phyloP scores from a whole-genome alignment of 2,888 invertebrate species.

The Leptinotarsa rubiginosa region DNA sequence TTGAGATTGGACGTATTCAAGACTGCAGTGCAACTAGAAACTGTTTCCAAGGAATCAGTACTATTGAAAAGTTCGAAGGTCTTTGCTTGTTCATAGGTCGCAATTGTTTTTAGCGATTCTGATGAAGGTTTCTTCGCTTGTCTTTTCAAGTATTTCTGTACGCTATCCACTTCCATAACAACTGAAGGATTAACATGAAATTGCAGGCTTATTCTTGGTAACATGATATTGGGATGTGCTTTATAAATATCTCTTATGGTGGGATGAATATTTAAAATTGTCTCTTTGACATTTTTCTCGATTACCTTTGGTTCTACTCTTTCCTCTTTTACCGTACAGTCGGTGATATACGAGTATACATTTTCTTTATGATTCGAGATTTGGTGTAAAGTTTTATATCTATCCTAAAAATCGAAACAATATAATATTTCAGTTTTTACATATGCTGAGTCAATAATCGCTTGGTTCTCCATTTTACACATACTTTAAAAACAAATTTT shows the following conservation, averaged over 20 bases:
- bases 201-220: conserved; percentile 44
- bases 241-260: conserved; percentile 43
- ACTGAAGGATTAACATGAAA: conserved; percentile 46
- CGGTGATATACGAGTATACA: not conserved
- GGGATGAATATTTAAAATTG: conserved; percentile 42
- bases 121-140: conserved; percentile 21
- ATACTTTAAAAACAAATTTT: too few relatives aligned
- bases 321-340: not conserved
- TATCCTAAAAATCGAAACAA: too few relatives aligned
- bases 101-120: conserved; percentile 17
- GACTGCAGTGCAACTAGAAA: too few relatives aligned
- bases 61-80: too few relatives aligned
- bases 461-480: too few relatives aligned
- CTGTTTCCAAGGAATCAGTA: too few relatives aligned
- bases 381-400: too few relatives aligned
- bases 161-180: conserved; percentile 46
- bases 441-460: too few relatives aligned
- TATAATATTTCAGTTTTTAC: too few relatives aligned
- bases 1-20: too few relatives aligned
- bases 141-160: conserved; percentile 47
- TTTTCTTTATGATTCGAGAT: too few relatives aligned
- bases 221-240: conserved; percentile 42
- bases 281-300: not conserved
- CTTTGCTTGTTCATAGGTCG: conserved; percentile 4
- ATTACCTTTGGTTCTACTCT: not conserved